Evolutionary conservation across 2,797 vertebrate genomes (phyloP).

Genomic region (Hylomyscus alleni): DNA sequence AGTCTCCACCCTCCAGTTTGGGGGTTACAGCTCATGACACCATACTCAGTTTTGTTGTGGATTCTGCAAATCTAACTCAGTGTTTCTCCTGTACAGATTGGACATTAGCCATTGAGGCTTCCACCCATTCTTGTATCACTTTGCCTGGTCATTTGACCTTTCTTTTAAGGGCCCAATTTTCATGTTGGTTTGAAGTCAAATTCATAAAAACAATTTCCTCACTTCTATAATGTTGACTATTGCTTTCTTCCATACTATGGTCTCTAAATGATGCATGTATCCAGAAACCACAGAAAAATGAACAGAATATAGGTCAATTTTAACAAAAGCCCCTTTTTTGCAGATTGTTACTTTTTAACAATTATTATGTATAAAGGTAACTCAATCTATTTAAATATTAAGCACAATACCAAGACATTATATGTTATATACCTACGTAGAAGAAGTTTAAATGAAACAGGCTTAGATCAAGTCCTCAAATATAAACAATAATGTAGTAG

Average conservation of each 20-base stretch:
- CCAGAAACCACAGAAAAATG: neutral
- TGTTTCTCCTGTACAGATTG: neutral
- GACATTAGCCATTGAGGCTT: neutral
- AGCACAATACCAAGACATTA: neutral
- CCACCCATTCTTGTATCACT: neutral
- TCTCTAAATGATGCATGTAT: neutral
- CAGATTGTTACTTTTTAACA: neutral
- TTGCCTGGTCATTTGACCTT: neutral
- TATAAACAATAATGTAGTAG: neutral
- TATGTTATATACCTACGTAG: neutral
- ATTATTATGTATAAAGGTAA: neutral
- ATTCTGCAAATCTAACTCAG: neutral
- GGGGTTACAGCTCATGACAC: neutral
- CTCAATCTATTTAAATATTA: slow-evolving; percentile 15
- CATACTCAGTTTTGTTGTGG: neutral
- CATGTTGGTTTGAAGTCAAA: neutral
- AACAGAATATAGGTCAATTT: neutral
- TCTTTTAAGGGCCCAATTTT: neutral
- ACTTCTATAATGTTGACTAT: neutral
- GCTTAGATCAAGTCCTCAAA: neutral
- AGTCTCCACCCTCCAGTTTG: neutral
- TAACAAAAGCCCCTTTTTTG: neutral
- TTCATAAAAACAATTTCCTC: neutral
- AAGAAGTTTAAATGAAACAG: neutral
- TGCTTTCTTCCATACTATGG: neutral